Evolutionary conservation across 1,140 invertebrate species (phyloP), one percentile per base, ranked within the genome.

Genomic region (Charaxes varanes): DNA sequence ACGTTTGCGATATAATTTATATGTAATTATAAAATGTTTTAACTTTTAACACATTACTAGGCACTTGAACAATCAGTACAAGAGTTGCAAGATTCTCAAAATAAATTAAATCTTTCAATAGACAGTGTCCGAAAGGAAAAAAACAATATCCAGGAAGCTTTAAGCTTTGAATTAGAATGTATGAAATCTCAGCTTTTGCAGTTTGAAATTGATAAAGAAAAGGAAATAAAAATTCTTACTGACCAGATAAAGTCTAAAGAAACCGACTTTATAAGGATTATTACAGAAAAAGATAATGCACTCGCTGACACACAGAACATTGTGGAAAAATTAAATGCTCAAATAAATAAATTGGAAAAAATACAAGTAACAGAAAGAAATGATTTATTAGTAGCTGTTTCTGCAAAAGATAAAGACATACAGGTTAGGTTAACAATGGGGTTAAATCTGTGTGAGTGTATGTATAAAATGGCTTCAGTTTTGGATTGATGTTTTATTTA

Each of bases 171-270:
- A 58, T 69, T 87, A 36, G 61, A 74, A 27, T 48, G 61, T 16
- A 53, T 88, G 27, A 67, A 66, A 52, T 48, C 55, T 35, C 73
- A 86, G 48, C 70, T 64, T 37, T 67, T 74, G 31, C 53, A 76
- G 16, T 60, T 80, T 12, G 64, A 71, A 60, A 66, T 65, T 26
- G 72, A 80, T 35, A 85, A 79, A 36, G 72, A 86, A n/a, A 42
- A 23, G 10, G 52, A 71, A 53, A 57, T 62, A 4, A 34, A 58
- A 26, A 8, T 10, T 32, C 37, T 73, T n/a, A 44, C 14, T 7
- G 46, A 60, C 5, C 50, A 59, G 55, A 33, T 62, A 10, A 6
- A 59, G 40, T 10, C 38, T 6, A 33, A 45, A 14, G 45, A 59
- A 35, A 27, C 14, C 4, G 23, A 35, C 36, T 41, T 47, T 5